Evolutionary conservation across 2,113 vertebrate genomes (phyloP), one percentile per base, ranked within the genome.

Genomic region (Carettochelys insculpta): DNA sequence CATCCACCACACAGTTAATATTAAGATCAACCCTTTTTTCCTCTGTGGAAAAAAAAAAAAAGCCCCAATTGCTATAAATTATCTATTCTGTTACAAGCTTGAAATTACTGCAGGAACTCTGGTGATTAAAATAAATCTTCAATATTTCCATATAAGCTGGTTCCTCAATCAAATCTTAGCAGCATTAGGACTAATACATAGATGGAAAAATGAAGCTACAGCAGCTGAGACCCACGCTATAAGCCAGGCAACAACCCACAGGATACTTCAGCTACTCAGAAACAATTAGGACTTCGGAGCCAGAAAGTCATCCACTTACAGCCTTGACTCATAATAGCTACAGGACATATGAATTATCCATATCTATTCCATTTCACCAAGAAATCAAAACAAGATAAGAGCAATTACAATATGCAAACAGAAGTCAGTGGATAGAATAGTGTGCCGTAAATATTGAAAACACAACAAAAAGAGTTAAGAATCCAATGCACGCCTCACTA

Each of bases 201-300:
- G 96, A 96, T 90, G 95, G 96, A 96, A 98, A 98, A 98, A 97
- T 50, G 96, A 97, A 98, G 97, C 95, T 92, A 96, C 16, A 29
- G 96, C 96, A 96, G 96, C 96, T 94, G 93, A 98, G 97, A 97
- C 96, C 96, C 97, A 88, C 80, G 12, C 94, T 96, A 97, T 93
- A 90, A 95, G 96, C 97, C 96, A 96, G 95, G 89, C 97, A 96
- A 84, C 91, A 97, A 97, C 95, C 97, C 97, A 97, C 96, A 96
- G 96, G 98, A 97, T 95, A 88, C 96, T 91, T 92, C 65, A 93
- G 97, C 96, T 95, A 89, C 96, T 96, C 88, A 87, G 93, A 97
- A 97, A 98, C 97, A 97, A 97, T 97, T 90, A 97, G 96, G 95
- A 98, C 97, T 97, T 96, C 82, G 96, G 93, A 97, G 96, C 92